Conservation (phyloP, 1,140 invertebrate genomes). For the Stenopsyche tienmushanensis region DNA sequence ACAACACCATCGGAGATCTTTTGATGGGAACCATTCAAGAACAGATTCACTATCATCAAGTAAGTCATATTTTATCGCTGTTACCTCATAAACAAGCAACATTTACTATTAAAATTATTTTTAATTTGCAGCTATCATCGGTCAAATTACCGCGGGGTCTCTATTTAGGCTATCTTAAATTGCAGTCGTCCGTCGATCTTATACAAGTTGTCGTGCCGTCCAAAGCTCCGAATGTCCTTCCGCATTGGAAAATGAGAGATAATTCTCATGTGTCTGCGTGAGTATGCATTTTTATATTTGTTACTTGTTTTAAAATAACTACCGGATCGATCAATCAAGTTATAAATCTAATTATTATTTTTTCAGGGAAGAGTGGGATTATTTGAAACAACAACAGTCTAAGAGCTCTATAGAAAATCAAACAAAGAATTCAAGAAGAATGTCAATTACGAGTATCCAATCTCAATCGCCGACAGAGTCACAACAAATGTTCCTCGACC, state of each 20-base stretch:
- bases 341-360: too few species aligned
- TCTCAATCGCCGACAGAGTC: constrained; percentile 65
- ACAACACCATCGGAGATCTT: constrained; percentile 77
- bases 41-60: constrained; percentile 90
- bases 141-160: constrained; percentile 80
- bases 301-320: constrained; percentile 6
- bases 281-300: constrained; percentile 49
- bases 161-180: constrained; percentile 93
- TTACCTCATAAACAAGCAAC: background rate
- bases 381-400: constrained; percentile 60
- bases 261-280: constrained; percentile 94
- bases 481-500: constrained; percentile 75
- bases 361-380: constrained; percentile 88
- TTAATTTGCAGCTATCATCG: constrained; percentile 60
- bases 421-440: constrained; percentile 54
- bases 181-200: constrained; percentile 92
- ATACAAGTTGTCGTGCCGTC: constrained; percentile 91
- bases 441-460: constrained; percentile 53
- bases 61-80: constrained; percentile 41
- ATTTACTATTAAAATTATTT: background rate
- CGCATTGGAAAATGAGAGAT: constrained; percentile 87
- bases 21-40: constrained; percentile 84
- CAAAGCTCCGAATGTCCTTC: constrained; percentile 89
- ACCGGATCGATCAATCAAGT: too few species aligned
- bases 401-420: constrained; percentile 45